phyloP scores from a whole-genome alignment of 2,113 vertebrate species.

The Coreoperca whiteheadi region DNA sequence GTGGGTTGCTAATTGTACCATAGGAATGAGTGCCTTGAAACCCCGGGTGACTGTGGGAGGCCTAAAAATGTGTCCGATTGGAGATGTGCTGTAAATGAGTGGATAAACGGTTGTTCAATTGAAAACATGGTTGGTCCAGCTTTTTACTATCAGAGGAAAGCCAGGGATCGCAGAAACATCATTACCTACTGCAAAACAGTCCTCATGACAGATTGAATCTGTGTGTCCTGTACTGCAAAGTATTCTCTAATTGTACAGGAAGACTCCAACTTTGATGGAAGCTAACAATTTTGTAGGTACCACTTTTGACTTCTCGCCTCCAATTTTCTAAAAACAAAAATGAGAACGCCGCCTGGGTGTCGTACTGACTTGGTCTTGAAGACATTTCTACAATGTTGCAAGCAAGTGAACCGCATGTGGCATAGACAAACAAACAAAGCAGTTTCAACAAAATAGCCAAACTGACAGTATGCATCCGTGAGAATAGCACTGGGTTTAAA shows the following conservation, averaged over 20 bases:
- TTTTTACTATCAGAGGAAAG: slow-evolving; percentile 42
- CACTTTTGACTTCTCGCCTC: slow-evolving; percentile 35
- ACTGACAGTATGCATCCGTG: neutral
- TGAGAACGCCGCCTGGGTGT: neutral
- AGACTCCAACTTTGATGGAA: slow-evolving; percentile 30
- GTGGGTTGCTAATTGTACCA: slow-evolving; percentile 76
- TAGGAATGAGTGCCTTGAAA: slow-evolving; percentile 69
- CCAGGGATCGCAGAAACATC: neutral
- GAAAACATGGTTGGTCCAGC: slow-evolving; percentile 38
- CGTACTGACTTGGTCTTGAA: neutral
- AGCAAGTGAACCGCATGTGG: neutral
- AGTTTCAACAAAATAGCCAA: neutral
- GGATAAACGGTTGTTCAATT: slow-evolving; percentile 47
- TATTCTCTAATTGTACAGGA: slow-evolving; percentile 16
- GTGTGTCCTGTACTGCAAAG: slow-evolving; percentile 7
- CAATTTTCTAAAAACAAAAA: slow-evolving; percentile 30
- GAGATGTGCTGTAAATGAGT: slow-evolving; percentile 70
- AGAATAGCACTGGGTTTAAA: neutral
- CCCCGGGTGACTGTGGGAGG: slow-evolving; percentile 64
- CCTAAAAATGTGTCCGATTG: slow-evolving; percentile 63
- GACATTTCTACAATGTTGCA: slow-evolving; percentile 1
- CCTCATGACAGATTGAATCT: slow-evolving; percentile 4
- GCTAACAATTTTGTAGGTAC: slow-evolving; percentile 30
- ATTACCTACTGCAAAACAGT: slow-evolving; percentile 19
- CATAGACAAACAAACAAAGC: neutral